These are phyloP conservation scores for Eupristina koningsbergeri DNA, from an alignment of 1,140 invertebrate genomes.

Conservation along the genomic window DNA sequence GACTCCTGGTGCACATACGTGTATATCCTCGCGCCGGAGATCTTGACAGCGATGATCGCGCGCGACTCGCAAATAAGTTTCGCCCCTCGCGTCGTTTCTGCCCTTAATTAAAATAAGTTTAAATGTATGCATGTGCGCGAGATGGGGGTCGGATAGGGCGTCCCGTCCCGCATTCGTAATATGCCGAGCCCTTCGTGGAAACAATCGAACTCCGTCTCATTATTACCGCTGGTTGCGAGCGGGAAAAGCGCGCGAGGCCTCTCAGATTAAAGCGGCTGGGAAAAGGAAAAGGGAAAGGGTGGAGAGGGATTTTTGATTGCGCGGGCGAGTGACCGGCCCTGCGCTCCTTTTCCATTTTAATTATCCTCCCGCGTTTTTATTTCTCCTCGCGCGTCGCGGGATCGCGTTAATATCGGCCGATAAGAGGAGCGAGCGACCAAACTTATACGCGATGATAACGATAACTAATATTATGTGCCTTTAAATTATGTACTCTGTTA, in stretches of 20 bases:
- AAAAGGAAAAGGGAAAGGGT: background rate
- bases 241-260: background rate
- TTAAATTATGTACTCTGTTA: background rate
- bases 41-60: constrained; percentile 45
- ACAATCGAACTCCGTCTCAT: constrained; percentile 5
- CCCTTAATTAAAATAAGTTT: constrained; percentile 38
- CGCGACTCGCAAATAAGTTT: constrained; percentile 9
- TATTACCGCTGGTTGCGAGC: background rate
- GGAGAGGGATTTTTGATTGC: background rate
- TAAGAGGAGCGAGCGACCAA: background rate
- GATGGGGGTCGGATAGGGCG: background rate
- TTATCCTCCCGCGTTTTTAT: background rate
- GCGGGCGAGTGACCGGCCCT: too few relatives aligned
- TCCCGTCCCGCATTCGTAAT: background rate
- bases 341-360: background rate
- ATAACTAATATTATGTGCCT: background rate
- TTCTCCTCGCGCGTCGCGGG: background rate
- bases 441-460: background rate
- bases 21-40: constrained; percentile 23
- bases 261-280: background rate
- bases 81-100: background rate
- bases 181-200: constrained; percentile 9
- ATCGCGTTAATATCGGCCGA: background rate
- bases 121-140: background rate
- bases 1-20: constrained; percentile 31